Evolutionary conservation across 2,113 vertebrate species (phyloP), one percentile per base, ranked within the genome.

Genomic region (Thinocorus orbignyianus): DNA sequence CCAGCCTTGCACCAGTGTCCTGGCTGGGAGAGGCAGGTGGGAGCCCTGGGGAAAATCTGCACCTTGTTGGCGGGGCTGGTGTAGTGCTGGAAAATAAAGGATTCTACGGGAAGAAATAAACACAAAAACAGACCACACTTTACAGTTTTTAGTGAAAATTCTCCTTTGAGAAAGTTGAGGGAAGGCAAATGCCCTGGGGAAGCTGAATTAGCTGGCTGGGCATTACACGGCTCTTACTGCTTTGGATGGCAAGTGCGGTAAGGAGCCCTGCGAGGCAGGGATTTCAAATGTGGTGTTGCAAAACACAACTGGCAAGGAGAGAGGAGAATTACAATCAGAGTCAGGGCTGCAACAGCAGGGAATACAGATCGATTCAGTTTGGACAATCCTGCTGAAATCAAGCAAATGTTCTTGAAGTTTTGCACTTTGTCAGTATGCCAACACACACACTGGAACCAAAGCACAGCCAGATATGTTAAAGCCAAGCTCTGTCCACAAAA

Each of bases 381-480:
- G 77, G 54, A 93, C 37, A 91, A 69, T 49, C 77, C 88, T 95
- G 86, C 62, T 92, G 83, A 84, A 65, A 64, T 46, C 35, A 81
- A 92, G 54, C 46, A 81, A 69, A 81, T 28, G 28, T 1, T 89
- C 81, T 86, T 72, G 80, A 95, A 61, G 52, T 79, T 76, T 89
- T 87, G 95, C 92, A 93, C 91, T 93, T 95, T 93, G 80, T 89
- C 58, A 88, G 11, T 61, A 82, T 12, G 57, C 70, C 49, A 79
- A 79, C 65, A 76, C 93, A 88, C 57, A 86, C 93, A 96, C 94
- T 93, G 96, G 96, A 96, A 89, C 48, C 70, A 89, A 92, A 61
- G 44, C 74, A 72, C 69, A 83, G 64, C 51, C 17, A 81, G 55
- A 31, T 2, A 80, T 6, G 17, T 54, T 87, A 84, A 86, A 92